Evolutionary conservation across 2,888 invertebrate genomes (phyloP).

Genomic region (Mythimna impura): DNA sequence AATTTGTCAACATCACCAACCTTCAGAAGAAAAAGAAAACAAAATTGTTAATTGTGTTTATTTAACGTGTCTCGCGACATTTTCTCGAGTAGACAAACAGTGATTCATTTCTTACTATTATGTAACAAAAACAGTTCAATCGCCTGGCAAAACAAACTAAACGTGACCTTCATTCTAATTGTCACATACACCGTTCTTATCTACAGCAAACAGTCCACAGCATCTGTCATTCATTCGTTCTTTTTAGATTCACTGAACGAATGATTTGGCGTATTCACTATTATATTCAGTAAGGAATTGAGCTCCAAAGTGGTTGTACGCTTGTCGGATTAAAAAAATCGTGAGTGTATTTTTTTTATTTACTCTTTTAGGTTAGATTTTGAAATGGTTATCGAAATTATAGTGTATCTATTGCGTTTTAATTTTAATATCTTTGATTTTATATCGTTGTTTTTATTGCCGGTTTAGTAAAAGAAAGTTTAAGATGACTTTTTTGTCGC

Average conservation of each 20-base stretch:
- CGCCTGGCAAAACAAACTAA: constrained; percentile 22
- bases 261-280: constrained; percentile 37
- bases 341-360: constrained; percentile 44
- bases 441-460: neutral
- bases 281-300: constrained; percentile 33
- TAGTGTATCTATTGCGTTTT: neutral
- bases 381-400: neutral
- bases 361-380: constrained; percentile 11
- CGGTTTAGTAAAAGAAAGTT: neutral
- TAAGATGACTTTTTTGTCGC: neutral
- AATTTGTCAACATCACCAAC: neutral
- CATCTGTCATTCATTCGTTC: constrained; percentile 62
- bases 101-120: constrained; percentile 19
- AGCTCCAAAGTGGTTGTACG: constrained; percentile 19
- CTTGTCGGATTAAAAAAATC: constrained; percentile 25
- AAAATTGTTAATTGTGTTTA: constrained; percentile 18
- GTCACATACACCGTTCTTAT: constrained; percentile 50
- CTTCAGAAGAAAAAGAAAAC: neutral
- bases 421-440: neutral
- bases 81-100: neutral
- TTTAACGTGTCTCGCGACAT: constrained; percentile 1
- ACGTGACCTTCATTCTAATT: constrained; percentile 39
- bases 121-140: constrained; percentile 9
- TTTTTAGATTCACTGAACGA: constrained; percentile 34
- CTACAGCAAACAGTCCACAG: constrained; percentile 48